phyloP scores from a whole-genome alignment of 2,888 invertebrate genomes.

The Octodonta nipae region DNA sequence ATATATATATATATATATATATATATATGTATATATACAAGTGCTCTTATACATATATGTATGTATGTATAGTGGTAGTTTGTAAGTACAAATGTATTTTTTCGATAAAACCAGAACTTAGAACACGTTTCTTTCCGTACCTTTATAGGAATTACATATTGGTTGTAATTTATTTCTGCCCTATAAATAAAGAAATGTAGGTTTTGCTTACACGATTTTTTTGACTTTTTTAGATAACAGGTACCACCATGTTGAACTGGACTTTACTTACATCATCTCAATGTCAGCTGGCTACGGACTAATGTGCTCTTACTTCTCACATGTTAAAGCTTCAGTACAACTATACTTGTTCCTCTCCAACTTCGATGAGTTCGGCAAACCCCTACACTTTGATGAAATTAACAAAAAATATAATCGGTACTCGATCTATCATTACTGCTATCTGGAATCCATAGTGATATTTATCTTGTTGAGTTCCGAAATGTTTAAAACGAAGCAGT shows the following conservation, averaged over 20 bases:
- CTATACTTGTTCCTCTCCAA: constrained; percentile 9
- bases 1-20: too few relatives aligned
- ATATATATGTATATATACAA: too few relatives aligned
- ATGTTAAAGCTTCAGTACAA: constrained; percentile 5
- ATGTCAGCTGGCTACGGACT: constrained; percentile 7
- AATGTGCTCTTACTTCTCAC: constrained; percentile 7
- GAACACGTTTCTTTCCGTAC: too few relatives aligned
- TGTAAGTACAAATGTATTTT: too few relatives aligned
- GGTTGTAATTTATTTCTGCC: too few relatives aligned
- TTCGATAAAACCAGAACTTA: too few relatives aligned
- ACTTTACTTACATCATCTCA: constrained; percentile 8
- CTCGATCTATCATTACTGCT: constrained; percentile 8
- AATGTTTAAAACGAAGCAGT: constrained; percentile 7
- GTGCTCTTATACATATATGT: too few relatives aligned
- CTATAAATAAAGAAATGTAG: too few relatives aligned
- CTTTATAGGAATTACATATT: too few relatives aligned
- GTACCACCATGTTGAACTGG: constrained; percentile 9
- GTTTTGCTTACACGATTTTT: too few relatives aligned
- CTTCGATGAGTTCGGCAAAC: constrained; percentile 10
- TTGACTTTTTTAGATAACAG: constrained; percentile 6
- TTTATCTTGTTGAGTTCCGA: constrained; percentile 7
- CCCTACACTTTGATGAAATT: constrained; percentile 9
- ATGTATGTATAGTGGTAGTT: too few relatives aligned
- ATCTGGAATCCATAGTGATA: constrained; percentile 7
- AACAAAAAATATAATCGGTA: constrained; percentile 9